A percentile compares a stretch with the other conserved stretches of the same genome.
phyloP scores from a whole-genome alignment of 2,113 vertebrate species.

The Indicator indicator region DNA sequence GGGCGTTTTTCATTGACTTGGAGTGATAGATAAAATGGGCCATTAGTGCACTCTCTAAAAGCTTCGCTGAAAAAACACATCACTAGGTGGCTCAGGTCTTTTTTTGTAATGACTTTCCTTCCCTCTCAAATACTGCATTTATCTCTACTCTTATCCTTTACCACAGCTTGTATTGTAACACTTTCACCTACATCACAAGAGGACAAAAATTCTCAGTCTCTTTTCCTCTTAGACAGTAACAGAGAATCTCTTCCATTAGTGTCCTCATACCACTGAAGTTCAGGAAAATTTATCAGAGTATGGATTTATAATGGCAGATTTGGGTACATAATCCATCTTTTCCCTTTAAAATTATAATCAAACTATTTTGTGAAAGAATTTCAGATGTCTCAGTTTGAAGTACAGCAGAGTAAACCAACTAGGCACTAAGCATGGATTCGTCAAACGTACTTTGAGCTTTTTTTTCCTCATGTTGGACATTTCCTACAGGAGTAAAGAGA shows the following conservation, averaged over 20 bases:
- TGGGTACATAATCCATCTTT: not conserved
- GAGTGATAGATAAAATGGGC: constrained; percentile 34
- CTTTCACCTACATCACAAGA: not conserved
- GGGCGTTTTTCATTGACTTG: constrained; percentile 29
- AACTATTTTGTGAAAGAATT: not conserved
- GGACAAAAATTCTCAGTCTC: not conserved
- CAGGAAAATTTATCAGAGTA: not conserved
- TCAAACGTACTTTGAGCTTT: not conserved
- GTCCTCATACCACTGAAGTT: not conserved
- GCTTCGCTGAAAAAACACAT: constrained; percentile 23
- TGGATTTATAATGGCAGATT: not conserved
- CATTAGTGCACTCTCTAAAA: constrained; percentile 51
- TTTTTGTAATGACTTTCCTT: constrained; percentile 21
- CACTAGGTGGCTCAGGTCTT: not conserved
- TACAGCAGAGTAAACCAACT: not conserved
- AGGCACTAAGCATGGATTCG: not conserved
- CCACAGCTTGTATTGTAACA: not conserved
- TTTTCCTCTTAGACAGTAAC: not conserved
- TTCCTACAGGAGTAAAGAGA: not conserved
- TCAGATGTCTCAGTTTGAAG: not conserved
- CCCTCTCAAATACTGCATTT: constrained; percentile 16
- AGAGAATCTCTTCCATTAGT: not conserved
- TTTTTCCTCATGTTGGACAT: not conserved
- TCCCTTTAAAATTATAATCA: not conserved
- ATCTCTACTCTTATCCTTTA: constrained; percentile 21